A percentile compares a stretch with the other conserved stretches of the same genome.
phyloP scores from a whole-genome alignment of 2,797 vertebrate species.

The Poecilia velifera region DNA sequence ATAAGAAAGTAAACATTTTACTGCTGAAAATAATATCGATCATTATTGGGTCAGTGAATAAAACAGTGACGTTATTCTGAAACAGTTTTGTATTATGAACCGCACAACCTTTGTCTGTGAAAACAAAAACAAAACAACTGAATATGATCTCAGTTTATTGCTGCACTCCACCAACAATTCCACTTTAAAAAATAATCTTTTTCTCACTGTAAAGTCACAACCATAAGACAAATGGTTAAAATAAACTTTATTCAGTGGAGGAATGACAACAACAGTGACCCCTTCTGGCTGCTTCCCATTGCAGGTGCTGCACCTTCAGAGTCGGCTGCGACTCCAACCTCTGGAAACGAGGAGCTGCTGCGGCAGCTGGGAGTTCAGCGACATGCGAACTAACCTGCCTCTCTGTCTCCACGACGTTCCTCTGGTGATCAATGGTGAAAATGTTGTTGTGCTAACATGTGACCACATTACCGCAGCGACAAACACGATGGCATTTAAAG shows the following conservation, averaged over 20 bases:
- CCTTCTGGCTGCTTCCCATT: not conserved
- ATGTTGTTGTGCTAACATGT: constrained; percentile 17
- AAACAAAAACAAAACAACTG: not conserved
- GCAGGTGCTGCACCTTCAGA: not conserved
- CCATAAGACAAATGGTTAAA: not conserved
- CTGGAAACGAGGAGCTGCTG: not conserved
- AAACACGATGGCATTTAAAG: not conserved
- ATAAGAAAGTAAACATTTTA: too few relatives aligned
- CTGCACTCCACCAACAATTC: not conserved
- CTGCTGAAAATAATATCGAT: too few relatives aligned
- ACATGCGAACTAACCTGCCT: constrained; percentile 27
- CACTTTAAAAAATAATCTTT: not conserved
- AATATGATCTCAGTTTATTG: not conserved
- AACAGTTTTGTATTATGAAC: not conserved
- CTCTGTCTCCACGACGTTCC: constrained; percentile 36
- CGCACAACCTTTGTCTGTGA: not conserved
- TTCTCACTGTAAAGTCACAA: not conserved
- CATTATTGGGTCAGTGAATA: not conserved
- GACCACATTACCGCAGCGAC: not conserved
- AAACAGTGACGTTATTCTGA: not conserved
- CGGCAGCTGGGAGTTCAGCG: constrained; percentile 25
- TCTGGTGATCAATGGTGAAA: constrained; percentile 49
- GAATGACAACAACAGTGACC: not conserved
- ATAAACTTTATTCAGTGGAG: not conserved
- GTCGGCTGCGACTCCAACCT: not conserved